phyloP scores from a whole-genome alignment of 2,888 invertebrate genomes.

The Stomorhina lunata region DNA sequence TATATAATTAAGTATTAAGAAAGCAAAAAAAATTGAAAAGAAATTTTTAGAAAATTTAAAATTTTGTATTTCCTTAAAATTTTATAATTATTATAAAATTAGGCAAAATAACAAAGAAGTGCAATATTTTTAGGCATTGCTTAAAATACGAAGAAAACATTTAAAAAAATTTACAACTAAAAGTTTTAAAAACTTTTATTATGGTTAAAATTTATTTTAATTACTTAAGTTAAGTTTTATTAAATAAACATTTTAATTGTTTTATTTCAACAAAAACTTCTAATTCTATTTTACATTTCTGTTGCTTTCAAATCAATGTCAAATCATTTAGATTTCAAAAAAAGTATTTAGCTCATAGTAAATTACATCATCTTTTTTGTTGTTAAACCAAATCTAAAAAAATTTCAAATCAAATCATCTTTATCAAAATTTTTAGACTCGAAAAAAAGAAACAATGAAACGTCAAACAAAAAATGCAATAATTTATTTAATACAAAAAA shows the following conservation, averaged over 20 bases:
- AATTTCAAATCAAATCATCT: slow-evolving; percentile 7
- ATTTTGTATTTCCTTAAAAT: neutral
- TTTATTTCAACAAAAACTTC: no score
- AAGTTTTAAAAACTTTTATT: slow-evolving; percentile 3
- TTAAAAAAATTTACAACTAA: neutral
- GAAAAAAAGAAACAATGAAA: slow-evolving; percentile 1
- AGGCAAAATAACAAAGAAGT: slow-evolving; percentile 31
- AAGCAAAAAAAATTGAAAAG: no score
- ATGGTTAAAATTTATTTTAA: slow-evolving; percentile 6
- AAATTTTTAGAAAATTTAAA: no score
- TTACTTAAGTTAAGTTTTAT: neutral
- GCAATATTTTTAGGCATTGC: slow-evolving; percentile 58
- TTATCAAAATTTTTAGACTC: neutral
- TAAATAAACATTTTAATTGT: slow-evolving; percentile 13
- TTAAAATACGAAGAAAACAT: slow-evolving; percentile 36
- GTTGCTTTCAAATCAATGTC: slow-evolving; percentile 32
- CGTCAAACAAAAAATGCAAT: slow-evolving; percentile 3
- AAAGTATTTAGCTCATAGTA: slow-evolving; percentile 20
- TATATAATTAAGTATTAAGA: neutral
- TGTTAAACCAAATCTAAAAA: neutral
- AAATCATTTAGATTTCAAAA: no score
- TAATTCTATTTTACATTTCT: slow-evolving; percentile 13
- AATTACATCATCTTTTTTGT: slow-evolving; percentile 44
- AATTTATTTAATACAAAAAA: neutral
- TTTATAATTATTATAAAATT: neutral